Evolutionary conservation across 2,113 vertebrate species (phyloP).

Genomic region (Trinectes maculatus): DNA sequence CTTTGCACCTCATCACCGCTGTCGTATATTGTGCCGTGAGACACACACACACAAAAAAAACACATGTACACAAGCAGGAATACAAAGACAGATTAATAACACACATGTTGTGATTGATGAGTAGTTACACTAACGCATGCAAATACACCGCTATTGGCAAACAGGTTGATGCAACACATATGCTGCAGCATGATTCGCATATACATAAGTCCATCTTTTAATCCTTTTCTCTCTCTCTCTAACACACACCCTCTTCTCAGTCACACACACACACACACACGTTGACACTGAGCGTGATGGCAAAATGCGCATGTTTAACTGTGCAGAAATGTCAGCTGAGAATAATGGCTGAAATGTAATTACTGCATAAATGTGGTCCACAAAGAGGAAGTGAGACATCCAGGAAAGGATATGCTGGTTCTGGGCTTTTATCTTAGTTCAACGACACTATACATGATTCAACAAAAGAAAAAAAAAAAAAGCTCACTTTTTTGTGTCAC

Average conservation of each 20-base stretch:
- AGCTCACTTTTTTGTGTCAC: no score
- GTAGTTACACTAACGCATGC: conserved; percentile 13
- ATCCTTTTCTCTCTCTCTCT: conserved; percentile 13
- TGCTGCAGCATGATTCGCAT: conserved; percentile 17
- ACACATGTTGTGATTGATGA: background rate
- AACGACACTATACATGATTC: no score
- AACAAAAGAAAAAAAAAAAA: no score
- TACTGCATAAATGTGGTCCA: conserved; percentile 51
- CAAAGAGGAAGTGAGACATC: conserved; percentile 10
- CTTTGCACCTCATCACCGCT: conserved; percentile 49
- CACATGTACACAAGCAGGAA: background rate
- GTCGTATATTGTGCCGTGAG: conserved; percentile 6
- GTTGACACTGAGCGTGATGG: conserved; percentile 69
- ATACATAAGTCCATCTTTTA: conserved; percentile 43
- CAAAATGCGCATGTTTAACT: conserved; percentile 74
- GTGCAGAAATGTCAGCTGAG: conserved; percentile 73
- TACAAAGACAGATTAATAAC: conserved; percentile 9
- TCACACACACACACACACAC: conserved; percentile 8
- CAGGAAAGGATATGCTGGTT: conserved; percentile 5
- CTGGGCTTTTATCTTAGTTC: no score
- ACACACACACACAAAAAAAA: conserved; percentile 21
- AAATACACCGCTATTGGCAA: conserved; percentile 20
- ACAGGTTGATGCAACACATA: background rate
- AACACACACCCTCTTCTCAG: background rate
- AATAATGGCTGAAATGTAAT: conserved; percentile 77